Base-by-base conservation (phyloP, 2,888 invertebrate genomes). In the Lysandra coridon region DNA sequence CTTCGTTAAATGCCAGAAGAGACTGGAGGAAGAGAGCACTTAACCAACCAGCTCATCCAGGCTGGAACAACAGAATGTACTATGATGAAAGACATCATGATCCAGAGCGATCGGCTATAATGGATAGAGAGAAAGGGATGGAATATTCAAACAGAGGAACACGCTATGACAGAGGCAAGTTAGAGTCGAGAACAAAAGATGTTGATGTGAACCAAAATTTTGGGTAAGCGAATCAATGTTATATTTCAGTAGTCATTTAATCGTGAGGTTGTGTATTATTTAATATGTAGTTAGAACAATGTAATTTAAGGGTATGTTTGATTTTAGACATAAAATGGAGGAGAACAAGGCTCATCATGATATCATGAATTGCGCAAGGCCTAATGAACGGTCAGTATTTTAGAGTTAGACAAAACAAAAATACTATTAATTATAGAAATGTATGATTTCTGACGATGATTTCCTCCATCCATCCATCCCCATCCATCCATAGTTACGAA, bases 21-120 rank as follows among this genome's bases (percentile, higher is more conserved):
- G 91, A 89, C 81, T 93, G 91, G 91, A 89, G 93, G 81, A 92
- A 92, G 82, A 92, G 92, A 82, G 86, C 88, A 3, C 81, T 93
- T 64, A 79, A 87, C 69, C 90, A 90, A 1, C 88, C 85, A 78
- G 90, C 90, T 2, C 90, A 88, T 86, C 90, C 84, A 7, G 83
- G 88, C 81, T 85, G 88, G 81, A 87, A 86, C 75, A 91, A 91
- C 10, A 89, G 87, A 79, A 91, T 91, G 17, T 85, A n/a, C n/a
- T n/a, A 83, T 60, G 85, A 85, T 17, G 87, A 89, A 80, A 57
- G 17, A 57, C 91, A 89, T 81, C 81, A 85, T 17, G 92, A 92
- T 6, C 91, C 91, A 2, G 83, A 84, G 74, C 85, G 80, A 82
- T 83, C 53, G 85, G 84, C 30, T 33, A 30, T 76, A 85, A 85